A percentile compares a stretch with the other conserved stretches of the same genome.
phyloP scores from a whole-genome alignment of 2,797 vertebrate genomes.

The Agapornis canus region DNA sequence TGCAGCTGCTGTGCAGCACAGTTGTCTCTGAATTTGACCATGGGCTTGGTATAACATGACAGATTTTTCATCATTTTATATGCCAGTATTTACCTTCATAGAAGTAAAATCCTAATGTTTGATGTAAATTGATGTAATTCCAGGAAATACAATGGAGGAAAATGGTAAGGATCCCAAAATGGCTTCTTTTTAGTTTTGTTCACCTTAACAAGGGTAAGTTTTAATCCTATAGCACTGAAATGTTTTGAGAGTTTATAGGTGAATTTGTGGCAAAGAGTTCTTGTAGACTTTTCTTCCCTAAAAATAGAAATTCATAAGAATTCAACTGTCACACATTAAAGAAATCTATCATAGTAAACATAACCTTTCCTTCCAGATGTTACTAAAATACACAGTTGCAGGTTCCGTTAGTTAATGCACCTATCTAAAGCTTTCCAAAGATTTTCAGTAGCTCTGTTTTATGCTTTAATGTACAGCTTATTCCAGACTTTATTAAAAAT shows the following conservation, averaged over 20 bases:
- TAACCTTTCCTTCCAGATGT: slow-evolving; percentile 35
- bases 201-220: neutral
- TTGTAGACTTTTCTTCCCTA: neutral
- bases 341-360: slow-evolving; percentile 18
- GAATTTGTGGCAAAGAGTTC: slow-evolving; percentile 16
- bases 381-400: slow-evolving; percentile 15
- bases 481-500: slow-evolving; percentile 37
- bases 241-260: neutral
- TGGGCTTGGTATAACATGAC: neutral
- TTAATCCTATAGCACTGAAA: neutral
- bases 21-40: neutral
- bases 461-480: slow-evolving; percentile 23
- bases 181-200: neutral
- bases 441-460: slow-evolving; percentile 20
- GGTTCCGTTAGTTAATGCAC: neutral
- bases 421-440: slow-evolving; percentile 12
- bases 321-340: neutral
- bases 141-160: neutral
- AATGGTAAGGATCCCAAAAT: neutral
- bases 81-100: neutral
- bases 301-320: slow-evolving; percentile 29
- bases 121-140: neutral
- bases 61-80: neutral
- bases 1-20: neutral
- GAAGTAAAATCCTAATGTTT: neutral